Base-by-base conservation (phyloP, 2,888 invertebrate species). In the Lypha dubia region DNA sequence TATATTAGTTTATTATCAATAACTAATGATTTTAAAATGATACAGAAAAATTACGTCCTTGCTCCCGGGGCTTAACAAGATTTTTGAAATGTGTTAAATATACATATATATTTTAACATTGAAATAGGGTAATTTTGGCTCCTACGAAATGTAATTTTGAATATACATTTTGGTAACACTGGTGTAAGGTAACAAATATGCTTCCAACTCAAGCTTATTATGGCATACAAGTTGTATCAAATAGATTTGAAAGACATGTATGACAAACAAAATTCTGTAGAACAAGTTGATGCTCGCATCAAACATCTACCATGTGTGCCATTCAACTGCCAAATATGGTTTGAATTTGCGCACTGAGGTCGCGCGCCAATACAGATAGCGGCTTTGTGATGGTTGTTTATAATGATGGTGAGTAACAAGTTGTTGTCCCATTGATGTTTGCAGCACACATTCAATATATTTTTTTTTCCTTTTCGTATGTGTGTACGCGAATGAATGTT, bases 401-500 rank as follows among this genome's bases (percentile, higher is more conserved):
- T 44, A 32, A 22, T 49, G 53, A 76, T 58, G 56, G 65, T 62
- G 74, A 80, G 84, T 79, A 85, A 85, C 86, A 86, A 86, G 84
- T 86, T 86, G 86, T 86, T 85, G 85, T 70, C 79, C 76, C 74
- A 83, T 63, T 75, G 63, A 62, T 79, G 53, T 79, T 51, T 68
- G 38, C 41, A 46, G 44, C 62, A 63, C 9, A 74, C 32, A 35
- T 9, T 44, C 41, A 3, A 9, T n/a, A 62, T 73, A 7, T 20
- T n/a, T 41, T 20, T n/a, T 41, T 15, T 58, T n/a, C 7, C 1
- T 41, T 63, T 22, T 20, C n/a, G 35, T 56, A 13, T 68, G 24
- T 49, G 5, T 49, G 22, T 41, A 6, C 7, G n/a, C 17, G 53
- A 15, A 17, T 41, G 9, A 13, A 11, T 73, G 8, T 41, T 35